Base-by-base conservation (phyloP, 2,888 invertebrate species). In the Sesia bembeciformis region DNA sequence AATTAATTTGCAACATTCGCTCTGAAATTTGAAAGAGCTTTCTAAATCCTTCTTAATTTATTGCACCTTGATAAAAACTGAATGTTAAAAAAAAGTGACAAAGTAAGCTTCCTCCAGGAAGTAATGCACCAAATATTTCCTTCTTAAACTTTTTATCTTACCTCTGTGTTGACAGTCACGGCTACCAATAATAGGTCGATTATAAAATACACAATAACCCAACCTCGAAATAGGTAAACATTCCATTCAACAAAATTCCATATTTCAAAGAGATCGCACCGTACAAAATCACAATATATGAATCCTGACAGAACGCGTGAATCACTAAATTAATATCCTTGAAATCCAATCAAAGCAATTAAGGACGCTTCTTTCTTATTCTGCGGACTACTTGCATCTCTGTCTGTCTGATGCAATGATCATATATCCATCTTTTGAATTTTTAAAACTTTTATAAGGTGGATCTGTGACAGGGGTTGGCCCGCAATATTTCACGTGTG, bases 321-420 rank as follows among this genome's bases (percentile, higher is more conserved):
- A 84, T 86, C 78, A 80, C 78, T 75, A 76, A 79, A 86, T 87
- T 89, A 88, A 87, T 86, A 87, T 84, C 83, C 88, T 89, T 86
- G 85, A 86, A 88, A 89, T 87, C 78, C 81, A 85, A 89, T 89
- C 87, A 81, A 80, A 73, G 79, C 86, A 86, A 89, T 89, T 89
- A 87, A 80, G 74, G 74, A 80, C 74, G 79, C 72, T 79, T 76
- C 69, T 77, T 81, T 78, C 67, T 70, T 67, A 65, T 70, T 59
- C 62, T 64, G 60, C 58, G 52, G 58, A 53, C 49, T 62, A 53
- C 57, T 4, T 58, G 56, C 54, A 46, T 78, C 76, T 64, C 65
- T 60, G 64, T 82, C 62, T 7, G 53, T 58, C 64, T 50, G 56
- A 23, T 38, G 3, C 6, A 40, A 49, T 39, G 60, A 61, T 60